Conservation (phyloP, 2,113 vertebrate genomes). For the Amblyopsis rosae region DNA sequence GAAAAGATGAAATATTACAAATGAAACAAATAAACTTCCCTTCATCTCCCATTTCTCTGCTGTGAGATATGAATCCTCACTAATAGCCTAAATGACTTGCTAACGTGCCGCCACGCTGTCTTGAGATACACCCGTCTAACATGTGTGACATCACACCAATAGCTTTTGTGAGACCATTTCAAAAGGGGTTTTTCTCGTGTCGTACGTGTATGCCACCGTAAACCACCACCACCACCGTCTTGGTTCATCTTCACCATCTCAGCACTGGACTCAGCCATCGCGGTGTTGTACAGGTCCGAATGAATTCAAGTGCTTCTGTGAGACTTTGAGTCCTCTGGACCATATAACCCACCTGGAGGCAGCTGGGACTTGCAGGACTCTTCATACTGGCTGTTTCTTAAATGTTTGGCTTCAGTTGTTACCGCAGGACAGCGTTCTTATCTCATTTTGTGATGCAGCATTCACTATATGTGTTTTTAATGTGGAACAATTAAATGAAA, state of each 20-base stretch:
- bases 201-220: not conserved
- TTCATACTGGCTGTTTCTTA: not conserved
- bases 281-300: conserved; percentile 57
- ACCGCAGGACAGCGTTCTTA: conserved; percentile 45
- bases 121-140: conserved; percentile 20
- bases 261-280: conserved; percentile 44
- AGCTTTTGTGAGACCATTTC: conserved; percentile 38
- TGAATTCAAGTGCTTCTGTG: conserved; percentile 61
- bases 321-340: conserved; percentile 56
- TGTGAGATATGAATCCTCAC: not conserved
- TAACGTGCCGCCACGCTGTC: conserved; percentile 3
- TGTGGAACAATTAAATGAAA: conserved; percentile 72
- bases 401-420: conserved; percentile 55
- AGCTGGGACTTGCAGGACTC: not conserved
- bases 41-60: not conserved
- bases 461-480: conserved; percentile 74
- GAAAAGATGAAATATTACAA: too few relatives aligned
- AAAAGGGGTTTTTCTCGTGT: conserved; percentile 24
- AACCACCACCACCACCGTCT: conserved; percentile 29
- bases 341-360: conserved; percentile 22
- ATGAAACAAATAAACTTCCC: too few relatives aligned
- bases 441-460: conserved; percentile 69
- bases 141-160: conserved; percentile 56
- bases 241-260: conserved; percentile 29
- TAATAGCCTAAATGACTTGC: not conserved